Percentiles rank a stretch among this genome's conserved stretches.
Evolutionary conservation across 1,140 invertebrate species (phyloP).

Genomic region (Coelopa frigida): DNA sequence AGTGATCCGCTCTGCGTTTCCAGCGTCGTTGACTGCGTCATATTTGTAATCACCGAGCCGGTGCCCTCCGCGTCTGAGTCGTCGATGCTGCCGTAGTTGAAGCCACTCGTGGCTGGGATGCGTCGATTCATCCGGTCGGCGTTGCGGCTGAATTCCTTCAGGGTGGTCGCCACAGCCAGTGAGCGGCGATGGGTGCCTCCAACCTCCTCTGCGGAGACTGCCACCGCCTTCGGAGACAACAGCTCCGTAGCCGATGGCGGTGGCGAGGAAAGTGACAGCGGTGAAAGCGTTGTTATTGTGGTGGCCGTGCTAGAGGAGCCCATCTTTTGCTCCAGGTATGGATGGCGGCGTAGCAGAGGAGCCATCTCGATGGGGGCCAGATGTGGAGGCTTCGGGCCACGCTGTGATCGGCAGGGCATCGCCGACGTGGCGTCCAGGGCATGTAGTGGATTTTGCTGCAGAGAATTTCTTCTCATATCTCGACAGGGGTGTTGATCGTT

Average conservation of each 20-base stretch:
- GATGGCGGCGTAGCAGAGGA: too few species aligned
- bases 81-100: constrained; percentile 10
- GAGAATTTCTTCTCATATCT: too few species aligned
- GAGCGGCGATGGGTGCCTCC: not conserved
- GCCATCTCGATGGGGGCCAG: too few species aligned
- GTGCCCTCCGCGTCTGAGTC: constrained; percentile 13
- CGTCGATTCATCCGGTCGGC: not conserved
- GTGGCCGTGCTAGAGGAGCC: too few species aligned
- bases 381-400: too few species aligned
- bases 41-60: constrained; percentile 10
- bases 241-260: not conserved
- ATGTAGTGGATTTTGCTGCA: too few species aligned
- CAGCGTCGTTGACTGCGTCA: constrained; percentile 11
- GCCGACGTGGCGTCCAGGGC: too few species aligned
- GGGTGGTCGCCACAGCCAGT: not conserved
- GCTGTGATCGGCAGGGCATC: too few species aligned
- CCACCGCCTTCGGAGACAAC: not conserved
- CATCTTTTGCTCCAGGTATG: too few species aligned
- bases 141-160: not conserved
- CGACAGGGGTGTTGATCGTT: too few species aligned
- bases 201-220: too few species aligned
- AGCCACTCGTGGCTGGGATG: not conserved
- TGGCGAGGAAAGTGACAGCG: not conserved
- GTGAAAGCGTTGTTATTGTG: not conserved
- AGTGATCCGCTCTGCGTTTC: constrained; percentile 6